Conservation (phyloP, 2,797 vertebrate genomes). For the Sebastes diploproa region DNA sequence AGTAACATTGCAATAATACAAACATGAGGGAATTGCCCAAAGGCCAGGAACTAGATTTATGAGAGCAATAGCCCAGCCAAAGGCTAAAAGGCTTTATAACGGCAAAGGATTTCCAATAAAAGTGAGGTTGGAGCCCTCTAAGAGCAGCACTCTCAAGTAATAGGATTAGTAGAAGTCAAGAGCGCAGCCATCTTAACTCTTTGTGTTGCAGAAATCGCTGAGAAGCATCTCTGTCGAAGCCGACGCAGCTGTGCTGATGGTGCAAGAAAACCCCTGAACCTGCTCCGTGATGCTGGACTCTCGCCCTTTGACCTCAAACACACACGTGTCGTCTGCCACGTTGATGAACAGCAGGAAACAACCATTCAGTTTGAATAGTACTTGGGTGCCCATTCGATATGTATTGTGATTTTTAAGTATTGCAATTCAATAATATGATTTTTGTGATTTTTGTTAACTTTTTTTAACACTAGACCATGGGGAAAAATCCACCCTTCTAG, state of each 20-base stretch:
- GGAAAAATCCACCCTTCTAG: too few relatives aligned
- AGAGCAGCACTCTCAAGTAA: constrained; percentile 81
- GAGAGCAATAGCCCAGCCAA: constrained; percentile 75
- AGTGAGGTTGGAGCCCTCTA: constrained; percentile 79
- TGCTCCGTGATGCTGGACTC: constrained; percentile 24
- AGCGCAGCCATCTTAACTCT: constrained; percentile 76
- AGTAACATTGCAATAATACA: constrained; percentile 59
- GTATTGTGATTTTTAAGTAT: too few relatives aligned
- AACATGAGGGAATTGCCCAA: constrained; percentile 67
- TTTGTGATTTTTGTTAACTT: too few relatives aligned
- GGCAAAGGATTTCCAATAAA: constrained; percentile 84
- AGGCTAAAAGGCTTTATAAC: constrained; percentile 83
- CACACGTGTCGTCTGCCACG: neutral
- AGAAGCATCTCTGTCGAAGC: constrained; percentile 70
- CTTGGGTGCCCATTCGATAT: rapidly evolving
- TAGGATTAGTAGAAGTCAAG: constrained; percentile 82
- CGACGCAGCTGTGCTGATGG: constrained; percentile 64
- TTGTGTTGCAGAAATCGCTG: constrained; percentile 75
- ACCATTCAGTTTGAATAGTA: neutral
- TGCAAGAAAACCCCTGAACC: constrained; percentile 56
- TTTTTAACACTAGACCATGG: too few relatives aligned
- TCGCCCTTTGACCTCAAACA: constrained; percentile 43
- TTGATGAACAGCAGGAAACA: neutral
- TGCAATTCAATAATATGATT: too few relatives aligned
- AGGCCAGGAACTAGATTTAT: constrained; percentile 72